Conservation (phyloP, 2,113 vertebrate genomes). For the Pygoscelis adeliae region DNA sequence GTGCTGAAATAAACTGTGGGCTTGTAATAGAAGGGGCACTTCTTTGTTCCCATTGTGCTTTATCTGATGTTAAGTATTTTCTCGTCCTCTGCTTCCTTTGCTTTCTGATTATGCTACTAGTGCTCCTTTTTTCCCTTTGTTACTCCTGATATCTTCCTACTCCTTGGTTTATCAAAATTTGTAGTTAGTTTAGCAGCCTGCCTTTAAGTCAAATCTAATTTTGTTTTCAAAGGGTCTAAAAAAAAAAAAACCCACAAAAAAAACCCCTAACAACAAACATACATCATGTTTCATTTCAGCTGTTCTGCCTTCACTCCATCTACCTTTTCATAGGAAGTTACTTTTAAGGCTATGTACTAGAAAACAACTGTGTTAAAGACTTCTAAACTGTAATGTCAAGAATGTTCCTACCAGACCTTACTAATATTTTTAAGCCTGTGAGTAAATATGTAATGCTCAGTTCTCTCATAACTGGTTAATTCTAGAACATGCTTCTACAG, state of each 20-base stretch:
- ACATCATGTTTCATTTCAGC: neutral
- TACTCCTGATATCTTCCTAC: neutral
- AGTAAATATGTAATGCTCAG: neutral
- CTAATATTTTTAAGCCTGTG: neutral
- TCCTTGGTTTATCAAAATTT: neutral
- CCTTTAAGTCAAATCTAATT: neutral
- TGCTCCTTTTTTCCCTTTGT: neutral
- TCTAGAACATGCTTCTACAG: neutral
- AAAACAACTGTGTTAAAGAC: neutral
- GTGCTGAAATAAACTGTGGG: neutral
- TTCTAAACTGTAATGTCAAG: neutral
- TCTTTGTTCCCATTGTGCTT: neutral
- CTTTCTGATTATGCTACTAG: neutral
- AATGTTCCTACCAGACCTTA: neutral
- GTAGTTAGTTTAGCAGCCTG: neutral
- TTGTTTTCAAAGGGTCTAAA: neutral
- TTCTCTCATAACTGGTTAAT: neutral
- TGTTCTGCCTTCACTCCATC: neutral
- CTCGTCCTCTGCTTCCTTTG: neutral
- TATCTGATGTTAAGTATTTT: neutral
- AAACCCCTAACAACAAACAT: neutral
- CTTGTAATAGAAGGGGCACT: neutral
- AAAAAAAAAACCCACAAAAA: neutral
- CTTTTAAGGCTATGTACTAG: neutral
- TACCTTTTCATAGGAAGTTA: neutral